A percentile compares a stretch with the other conserved stretches of the same genome.
Evolutionary conservation across 1,140 invertebrate genomes (phyloP).

Genomic region (Panagrolaimus sp.): DNA sequence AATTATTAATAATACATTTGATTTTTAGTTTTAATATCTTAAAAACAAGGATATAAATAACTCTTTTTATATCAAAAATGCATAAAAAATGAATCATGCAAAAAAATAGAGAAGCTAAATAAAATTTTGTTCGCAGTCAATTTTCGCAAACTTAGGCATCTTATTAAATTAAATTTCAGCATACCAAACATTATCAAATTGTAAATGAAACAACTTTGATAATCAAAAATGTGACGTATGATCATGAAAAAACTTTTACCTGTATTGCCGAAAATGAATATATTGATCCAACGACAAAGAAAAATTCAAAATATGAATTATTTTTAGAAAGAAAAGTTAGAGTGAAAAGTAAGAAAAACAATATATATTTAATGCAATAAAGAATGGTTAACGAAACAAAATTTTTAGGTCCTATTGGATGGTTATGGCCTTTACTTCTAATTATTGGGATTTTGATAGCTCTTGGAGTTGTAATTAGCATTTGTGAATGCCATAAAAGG

Average conservation of each 20-base stretch:
- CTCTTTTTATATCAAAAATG: no score
- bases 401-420: conserved; percentile 31
- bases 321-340: conserved; percentile 30
- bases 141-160: not conserved
- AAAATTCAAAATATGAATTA: conserved; percentile 14
- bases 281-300: conserved; percentile 5
- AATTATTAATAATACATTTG: not conserved
- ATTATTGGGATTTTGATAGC: conserved; percentile 31
- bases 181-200: no score
- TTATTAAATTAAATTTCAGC: not conserved
- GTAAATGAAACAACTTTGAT: conserved; percentile 24
- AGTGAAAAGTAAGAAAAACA: conserved; percentile 30
- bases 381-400: not conserved
- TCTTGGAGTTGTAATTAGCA: conserved; percentile 28
- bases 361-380: not conserved
- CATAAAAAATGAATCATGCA: no score
- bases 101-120: no score
- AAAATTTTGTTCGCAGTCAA: no score
- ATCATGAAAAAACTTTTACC: conserved; percentile 33
- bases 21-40: not conserved
- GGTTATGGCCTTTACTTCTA: conserved; percentile 29
- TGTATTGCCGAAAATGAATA: conserved; percentile 27
- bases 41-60: not conserved
- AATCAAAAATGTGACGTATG: conserved; percentile 33
- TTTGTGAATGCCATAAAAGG: conserved; percentile 36